Percentiles rank a stretch among this genome's conserved stretches.
phyloP scores from a whole-genome alignment of 2,888 invertebrate species.

The Nowickia ferox region DNA sequence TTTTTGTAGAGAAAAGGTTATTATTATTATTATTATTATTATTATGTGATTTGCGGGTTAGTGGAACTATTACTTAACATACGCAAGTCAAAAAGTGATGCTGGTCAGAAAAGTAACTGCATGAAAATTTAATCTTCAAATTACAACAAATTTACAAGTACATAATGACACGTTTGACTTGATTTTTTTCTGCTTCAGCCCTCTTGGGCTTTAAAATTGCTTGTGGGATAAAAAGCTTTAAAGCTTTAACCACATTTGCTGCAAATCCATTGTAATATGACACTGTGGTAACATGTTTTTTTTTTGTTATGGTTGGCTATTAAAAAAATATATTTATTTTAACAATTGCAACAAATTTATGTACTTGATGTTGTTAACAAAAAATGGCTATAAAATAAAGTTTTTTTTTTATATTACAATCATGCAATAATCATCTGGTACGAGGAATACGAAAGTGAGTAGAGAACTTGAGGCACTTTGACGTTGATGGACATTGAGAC shows the following conservation, averaged over 20 bases:
- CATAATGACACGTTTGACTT: background rate
- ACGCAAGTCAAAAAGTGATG: too few species aligned
- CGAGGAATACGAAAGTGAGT: conserved; percentile 7
- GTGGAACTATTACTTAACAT: too few species aligned
- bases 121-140: too few species aligned
- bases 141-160: background rate
- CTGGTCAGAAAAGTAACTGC: too few species aligned
- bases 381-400: conserved; percentile 2
- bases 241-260: conserved; percentile 9
- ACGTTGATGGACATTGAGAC: conserved; percentile 67
- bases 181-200: background rate
- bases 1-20: too few species aligned
- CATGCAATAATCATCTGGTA: conserved; percentile 49
- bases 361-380: conserved; percentile 33
- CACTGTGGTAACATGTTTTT: conserved; percentile 28
- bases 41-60: too few species aligned
- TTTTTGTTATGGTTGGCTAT: conserved; percentile 37
- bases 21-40: too few species aligned
- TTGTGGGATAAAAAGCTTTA: background rate
- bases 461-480: conserved; percentile 29
- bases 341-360: conserved; percentile 43
- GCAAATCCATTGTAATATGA: conserved; percentile 35
- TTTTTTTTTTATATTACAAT: conserved; percentile 21
- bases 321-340: conserved; percentile 37
- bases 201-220: background rate